These are phyloP conservation scores for Mustelus asterias DNA, from an alignment of 2,113 vertebrate genomes.

Conservation along the genomic window DNA sequence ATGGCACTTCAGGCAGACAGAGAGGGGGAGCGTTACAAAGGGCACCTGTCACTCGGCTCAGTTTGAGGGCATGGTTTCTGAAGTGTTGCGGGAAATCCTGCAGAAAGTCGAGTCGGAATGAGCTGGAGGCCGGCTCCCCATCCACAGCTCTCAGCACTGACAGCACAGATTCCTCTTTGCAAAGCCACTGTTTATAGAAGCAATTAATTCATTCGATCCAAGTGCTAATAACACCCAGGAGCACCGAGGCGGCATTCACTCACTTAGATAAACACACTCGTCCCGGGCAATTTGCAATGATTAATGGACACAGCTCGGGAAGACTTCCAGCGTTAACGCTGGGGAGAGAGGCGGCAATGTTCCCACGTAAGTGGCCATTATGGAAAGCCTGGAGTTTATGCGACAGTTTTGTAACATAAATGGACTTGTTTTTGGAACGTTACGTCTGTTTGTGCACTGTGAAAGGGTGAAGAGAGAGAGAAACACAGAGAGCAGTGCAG, in stretches of 20 bases:
- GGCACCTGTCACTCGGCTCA: neutral
- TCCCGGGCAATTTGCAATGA: neutral
- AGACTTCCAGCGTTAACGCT: neutral
- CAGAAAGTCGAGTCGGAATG: neutral
- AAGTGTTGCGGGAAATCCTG: neutral
- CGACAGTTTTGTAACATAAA: neutral
- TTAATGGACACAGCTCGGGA: neutral
- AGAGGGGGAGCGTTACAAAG: neutral
- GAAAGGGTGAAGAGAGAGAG: neutral
- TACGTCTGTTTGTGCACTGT: neutral
- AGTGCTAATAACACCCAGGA: neutral
- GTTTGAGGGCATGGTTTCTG: neutral
- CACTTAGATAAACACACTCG: neutral
- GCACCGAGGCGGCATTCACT: neutral
- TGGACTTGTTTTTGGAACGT: neutral
- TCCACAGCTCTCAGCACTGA: neutral
- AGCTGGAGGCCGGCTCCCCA: neutral
- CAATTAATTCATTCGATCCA: neutral
- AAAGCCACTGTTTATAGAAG: slow-evolving; percentile 1
- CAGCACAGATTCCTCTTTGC: neutral
- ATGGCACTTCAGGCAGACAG: no score
- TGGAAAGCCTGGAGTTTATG: neutral
- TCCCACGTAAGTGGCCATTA: neutral
- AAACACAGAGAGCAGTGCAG: neutral
- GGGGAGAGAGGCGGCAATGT: neutral